These are phyloP conservation scores for Drosophila putrida DNA, from an alignment of 2,888 invertebrate species.

Conservation along the genomic window DNA sequence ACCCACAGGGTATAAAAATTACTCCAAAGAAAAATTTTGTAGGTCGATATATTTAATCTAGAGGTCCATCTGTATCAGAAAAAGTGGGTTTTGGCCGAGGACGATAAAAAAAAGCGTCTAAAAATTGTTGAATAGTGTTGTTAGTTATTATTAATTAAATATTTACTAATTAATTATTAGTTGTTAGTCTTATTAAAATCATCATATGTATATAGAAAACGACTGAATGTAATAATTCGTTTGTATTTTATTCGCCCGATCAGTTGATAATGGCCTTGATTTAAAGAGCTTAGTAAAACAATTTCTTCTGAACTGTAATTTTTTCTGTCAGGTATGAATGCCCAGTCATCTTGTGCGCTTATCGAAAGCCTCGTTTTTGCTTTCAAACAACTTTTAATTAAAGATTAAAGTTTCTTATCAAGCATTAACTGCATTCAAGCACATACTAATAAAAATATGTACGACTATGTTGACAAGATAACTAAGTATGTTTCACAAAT, in stretches of 20 bases:
- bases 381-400: conserved; percentile 68
- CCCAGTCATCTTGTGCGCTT: conserved; percentile 60
- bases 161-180: too few relatives aligned
- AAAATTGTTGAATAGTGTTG: too few relatives aligned
- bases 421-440: conserved; percentile 65
- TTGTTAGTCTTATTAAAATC: background rate
- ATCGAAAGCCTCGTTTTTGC: conserved; percentile 69
- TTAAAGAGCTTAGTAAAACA: conserved; percentile 1
- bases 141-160: too few relatives aligned
- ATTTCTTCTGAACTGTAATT: conserved; percentile 72
- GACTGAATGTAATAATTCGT: background rate
- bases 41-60: too few relatives aligned
- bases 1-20: too few relatives aligned
- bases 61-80: too few relatives aligned
- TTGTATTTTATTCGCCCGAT: background rate
- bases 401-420: conserved; percentile 79
- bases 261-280: background rate
- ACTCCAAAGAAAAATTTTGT: too few relatives aligned
- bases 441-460: conserved; percentile 8
- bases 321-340: conserved; percentile 71
- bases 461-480: background rate
- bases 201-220: background rate
- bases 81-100: too few relatives aligned
- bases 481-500: conserved; percentile 3
- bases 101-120: too few relatives aligned